These are phyloP conservation scores for Acipenser oxyrinchus DNA, from an alignment of 2,797 vertebrate species.

Conservation along the genomic window DNA sequence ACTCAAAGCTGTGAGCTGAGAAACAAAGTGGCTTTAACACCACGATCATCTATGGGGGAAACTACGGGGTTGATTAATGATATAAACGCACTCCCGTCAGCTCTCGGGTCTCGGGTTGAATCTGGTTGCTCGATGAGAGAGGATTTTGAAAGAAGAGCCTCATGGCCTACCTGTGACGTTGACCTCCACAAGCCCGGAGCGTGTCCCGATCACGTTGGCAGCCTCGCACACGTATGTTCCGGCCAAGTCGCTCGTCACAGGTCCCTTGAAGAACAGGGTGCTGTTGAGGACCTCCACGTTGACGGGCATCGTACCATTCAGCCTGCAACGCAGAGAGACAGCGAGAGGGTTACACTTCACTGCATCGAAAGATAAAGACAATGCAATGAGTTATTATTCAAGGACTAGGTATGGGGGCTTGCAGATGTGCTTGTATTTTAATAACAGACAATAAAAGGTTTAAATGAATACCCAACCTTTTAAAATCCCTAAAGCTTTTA, in stretches of 20 bases:
- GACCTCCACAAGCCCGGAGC: slow-evolving; percentile 85
- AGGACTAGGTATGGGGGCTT: too few species aligned
- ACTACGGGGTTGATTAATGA: too few species aligned
- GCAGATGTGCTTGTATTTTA: too few species aligned
- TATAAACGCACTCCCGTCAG: too few species aligned
- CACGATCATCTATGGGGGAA: too few species aligned
- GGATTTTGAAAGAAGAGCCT: not conserved
- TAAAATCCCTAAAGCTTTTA: too few species aligned
- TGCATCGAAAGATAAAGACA: slow-evolving; percentile 23
- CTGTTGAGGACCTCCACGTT: slow-evolving; percentile 90
- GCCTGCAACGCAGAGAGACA: slow-evolving; percentile 46
- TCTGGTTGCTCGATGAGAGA: not conserved
- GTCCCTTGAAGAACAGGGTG: slow-evolving; percentile 86
- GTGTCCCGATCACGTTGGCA: slow-evolving; percentile 85
- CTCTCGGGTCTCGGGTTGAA: not conserved
- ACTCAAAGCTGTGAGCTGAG: too few species aligned
- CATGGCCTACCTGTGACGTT: slow-evolving; percentile 87
- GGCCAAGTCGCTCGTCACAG: slow-evolving; percentile 75
- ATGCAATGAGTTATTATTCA: too few species aligned
- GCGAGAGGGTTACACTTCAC: slow-evolving; percentile 4
- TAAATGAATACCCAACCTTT: not conserved
- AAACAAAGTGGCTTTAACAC: too few species aligned
- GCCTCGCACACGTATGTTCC: slow-evolving; percentile 90
- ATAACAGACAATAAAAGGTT: not conserved
- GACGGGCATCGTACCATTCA: slow-evolving; percentile 83